Conservation (phyloP, 2,888 invertebrate species). For the Tholera decimalis region DNA sequence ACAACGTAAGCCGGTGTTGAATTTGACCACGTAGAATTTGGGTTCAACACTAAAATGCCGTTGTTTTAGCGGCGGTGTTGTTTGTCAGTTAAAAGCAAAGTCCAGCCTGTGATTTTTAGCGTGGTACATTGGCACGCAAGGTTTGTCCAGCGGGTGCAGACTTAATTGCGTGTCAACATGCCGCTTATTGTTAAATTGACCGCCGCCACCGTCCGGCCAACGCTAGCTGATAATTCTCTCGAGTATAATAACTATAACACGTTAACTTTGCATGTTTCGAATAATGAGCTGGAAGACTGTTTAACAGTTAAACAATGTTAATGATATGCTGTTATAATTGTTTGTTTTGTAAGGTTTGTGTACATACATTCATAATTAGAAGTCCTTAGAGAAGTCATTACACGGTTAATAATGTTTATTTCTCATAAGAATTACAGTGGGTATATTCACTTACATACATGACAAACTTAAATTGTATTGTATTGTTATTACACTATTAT, state of each 20-base stretch:
- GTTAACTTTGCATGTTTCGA: slow-evolving; percentile 44
- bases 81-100: slow-evolving; percentile 40
- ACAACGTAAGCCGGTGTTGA: not conserved
- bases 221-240: slow-evolving; percentile 48
- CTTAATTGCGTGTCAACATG: slow-evolving; percentile 76
- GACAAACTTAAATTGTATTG: no score
- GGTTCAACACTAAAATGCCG: slow-evolving; percentile 24
- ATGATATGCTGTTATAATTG: not conserved
- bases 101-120: slow-evolving; percentile 59
- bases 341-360: not conserved
- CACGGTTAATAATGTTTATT: no score
- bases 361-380: not conserved
- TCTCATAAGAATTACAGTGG: no score
- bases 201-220: slow-evolving; percentile 36
- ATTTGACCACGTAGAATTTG: slow-evolving; percentile 27
- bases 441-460: no score
- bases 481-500: no score
- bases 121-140: slow-evolving; percentile 65
- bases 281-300: slow-evolving; percentile 19
- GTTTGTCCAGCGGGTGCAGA: slow-evolving; percentile 60
- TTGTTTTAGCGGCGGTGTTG: slow-evolving; percentile 31
- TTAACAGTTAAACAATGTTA: slow-evolving; percentile 17
- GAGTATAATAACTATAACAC: slow-evolving; percentile 49
- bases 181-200: slow-evolving; percentile 72
- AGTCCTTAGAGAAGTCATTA: not conserved